A percentile compares a stretch with the other conserved stretches of the same genome.
These are phyloP conservation scores for Orthonychiurus folsomi DNA, from an alignment of 2,888 invertebrate genomes.

Conservation along the genomic window DNA sequence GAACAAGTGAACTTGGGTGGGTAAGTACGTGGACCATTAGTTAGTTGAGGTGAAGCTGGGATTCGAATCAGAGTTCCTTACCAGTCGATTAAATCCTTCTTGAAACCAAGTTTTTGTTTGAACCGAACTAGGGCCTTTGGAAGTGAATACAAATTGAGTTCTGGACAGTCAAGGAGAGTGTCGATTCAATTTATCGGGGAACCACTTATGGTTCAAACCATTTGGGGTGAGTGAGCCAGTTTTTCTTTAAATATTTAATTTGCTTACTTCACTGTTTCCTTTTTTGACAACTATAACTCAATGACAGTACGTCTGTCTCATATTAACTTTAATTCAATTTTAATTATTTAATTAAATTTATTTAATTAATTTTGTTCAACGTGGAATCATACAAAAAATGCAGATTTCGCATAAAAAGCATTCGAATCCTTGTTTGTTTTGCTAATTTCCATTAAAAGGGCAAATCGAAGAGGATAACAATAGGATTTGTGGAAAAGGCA, in stretches of 20 bases:
- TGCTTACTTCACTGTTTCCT: too few relatives aligned
- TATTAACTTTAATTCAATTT: too few relatives aligned
- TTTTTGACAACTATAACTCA: too few relatives aligned
- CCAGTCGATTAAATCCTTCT: too few relatives aligned
- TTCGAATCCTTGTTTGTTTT: neutral
- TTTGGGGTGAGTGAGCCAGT: neutral
- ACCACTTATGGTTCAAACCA: neutral
- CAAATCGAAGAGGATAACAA: neutral
- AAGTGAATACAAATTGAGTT: too few relatives aligned
- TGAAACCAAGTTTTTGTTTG: too few relatives aligned
- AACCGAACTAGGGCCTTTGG: too few relatives aligned
- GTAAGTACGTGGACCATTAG: too few relatives aligned
- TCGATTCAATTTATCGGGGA: neutral
- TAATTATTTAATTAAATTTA: too few relatives aligned
- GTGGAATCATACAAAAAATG: neutral
- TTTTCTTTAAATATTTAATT: neutral
- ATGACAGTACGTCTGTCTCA: neutral
- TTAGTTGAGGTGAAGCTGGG: conserved; percentile 10
- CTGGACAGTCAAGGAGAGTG: too few relatives aligned
- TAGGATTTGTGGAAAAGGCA: neutral
- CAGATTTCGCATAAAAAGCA: neutral
- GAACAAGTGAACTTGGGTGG: conserved; percentile 15
- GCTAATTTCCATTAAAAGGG: neutral
- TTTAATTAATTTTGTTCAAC: too few relatives aligned
- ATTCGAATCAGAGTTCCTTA: neutral